Conservation (phyloP, 1,140 invertebrate species). For the Cyphomyrmex costatus region DNA sequence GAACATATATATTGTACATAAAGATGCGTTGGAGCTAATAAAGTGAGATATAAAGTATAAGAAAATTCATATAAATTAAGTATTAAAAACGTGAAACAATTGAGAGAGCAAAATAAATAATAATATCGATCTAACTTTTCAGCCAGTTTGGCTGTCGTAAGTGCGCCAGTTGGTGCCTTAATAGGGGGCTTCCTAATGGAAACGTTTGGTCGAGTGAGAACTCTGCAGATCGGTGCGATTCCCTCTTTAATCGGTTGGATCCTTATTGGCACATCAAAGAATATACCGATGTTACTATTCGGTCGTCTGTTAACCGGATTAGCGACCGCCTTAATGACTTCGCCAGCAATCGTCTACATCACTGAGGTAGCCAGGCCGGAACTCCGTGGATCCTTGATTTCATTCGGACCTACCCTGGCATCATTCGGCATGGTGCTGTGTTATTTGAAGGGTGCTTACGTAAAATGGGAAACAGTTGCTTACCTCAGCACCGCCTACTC, state of each 20-base stretch:
- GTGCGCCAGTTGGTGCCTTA: constrained; percentile 87
- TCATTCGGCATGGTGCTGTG: constrained; percentile 88
- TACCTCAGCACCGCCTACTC: constrained; percentile 86
- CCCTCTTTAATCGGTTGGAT: constrained; percentile 89
- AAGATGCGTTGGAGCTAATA: background rate
- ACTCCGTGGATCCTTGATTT: constrained; percentile 88
- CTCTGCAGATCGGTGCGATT: constrained; percentile 88
- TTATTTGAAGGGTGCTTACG: constrained; percentile 88
- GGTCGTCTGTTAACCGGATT: constrained; percentile 90
- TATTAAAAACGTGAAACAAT: background rate
- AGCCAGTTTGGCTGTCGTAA: constrained; percentile 88
- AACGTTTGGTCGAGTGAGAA: constrained; percentile 88
- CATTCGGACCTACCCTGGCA: constrained; percentile 87
- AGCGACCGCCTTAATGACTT: constrained; percentile 87
- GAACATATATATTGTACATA: background rate
- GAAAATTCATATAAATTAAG: background rate
- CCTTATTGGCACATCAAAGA: constrained; percentile 87
- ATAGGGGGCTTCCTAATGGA: constrained; percentile 89
- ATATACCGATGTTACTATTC: constrained; percentile 86
- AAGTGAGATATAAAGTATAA: background rate
- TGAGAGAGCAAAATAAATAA: background rate
- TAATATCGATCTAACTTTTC: constrained; percentile 74
- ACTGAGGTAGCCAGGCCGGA: constrained; percentile 89
- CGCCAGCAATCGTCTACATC: constrained; percentile 89
- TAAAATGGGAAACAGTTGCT: constrained; percentile 88